A percentile compares a stretch with the other conserved stretches of the same genome.
Conservation (phyloP, 2,797 vertebrate species). For the Lophotriccus pileatus region DNA sequence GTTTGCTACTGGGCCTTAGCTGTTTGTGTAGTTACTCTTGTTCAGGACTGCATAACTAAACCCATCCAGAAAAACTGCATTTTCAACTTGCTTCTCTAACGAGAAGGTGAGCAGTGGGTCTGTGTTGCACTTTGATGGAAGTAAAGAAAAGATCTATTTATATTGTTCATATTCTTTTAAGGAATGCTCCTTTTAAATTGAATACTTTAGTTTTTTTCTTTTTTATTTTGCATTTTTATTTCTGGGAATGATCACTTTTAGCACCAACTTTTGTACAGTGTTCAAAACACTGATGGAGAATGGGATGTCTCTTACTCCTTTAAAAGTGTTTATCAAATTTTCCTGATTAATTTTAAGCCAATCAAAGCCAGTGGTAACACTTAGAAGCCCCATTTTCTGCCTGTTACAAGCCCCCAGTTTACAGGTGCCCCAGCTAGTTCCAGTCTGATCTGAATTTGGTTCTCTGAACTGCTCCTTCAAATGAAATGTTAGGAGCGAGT, state of each 20-base stretch:
- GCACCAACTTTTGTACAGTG: neutral
- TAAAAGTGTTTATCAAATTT: neutral
- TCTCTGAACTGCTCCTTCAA: conserved; percentile 5
- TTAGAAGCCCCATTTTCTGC: neutral
- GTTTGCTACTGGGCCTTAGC: neutral
- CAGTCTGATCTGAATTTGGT: neutral
- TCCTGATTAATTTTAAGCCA: conserved; percentile 11
- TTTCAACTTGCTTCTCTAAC: neutral
- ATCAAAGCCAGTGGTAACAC: neutral
- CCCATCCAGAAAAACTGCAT: neutral
- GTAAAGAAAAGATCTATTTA: neutral
- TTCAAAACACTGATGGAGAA: neutral
- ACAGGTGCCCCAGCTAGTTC: neutral
- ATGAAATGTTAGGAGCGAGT: neutral
- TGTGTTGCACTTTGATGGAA: neutral
- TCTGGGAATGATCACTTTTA: neutral
- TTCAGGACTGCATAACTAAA: neutral
- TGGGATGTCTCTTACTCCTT: neutral
- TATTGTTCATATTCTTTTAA: neutral
- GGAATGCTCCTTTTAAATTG: neutral
- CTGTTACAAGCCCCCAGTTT: neutral
- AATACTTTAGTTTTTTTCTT: neutral
- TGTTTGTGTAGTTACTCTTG: neutral
- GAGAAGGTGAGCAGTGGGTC: neutral
- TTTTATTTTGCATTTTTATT: neutral